Percentiles rank a stretch among this genome's conserved stretches.
Conservation (phyloP, 2,113 vertebrate species). For the Heterocephalus glaber region DNA sequence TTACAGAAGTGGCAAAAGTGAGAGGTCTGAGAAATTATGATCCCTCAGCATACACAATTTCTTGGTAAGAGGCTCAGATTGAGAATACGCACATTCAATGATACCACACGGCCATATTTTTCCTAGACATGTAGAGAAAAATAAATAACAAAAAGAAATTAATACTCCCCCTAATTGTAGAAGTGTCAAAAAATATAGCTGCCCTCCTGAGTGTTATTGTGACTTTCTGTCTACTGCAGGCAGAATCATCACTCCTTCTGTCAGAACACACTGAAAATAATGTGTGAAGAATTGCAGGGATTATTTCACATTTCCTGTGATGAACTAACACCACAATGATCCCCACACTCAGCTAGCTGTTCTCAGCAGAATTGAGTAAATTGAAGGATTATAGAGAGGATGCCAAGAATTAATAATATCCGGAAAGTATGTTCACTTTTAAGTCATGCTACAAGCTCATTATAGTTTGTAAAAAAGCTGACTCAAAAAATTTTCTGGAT, state of each 20-base stretch:
- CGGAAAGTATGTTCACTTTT: slow-evolving; percentile 42
- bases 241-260: slow-evolving; percentile 66
- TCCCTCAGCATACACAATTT: slow-evolving; percentile 7
- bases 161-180: slow-evolving; percentile 73
- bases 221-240: slow-evolving; percentile 75
- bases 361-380: slow-evolving; percentile 62
- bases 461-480: background rate
- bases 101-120: slow-evolving; percentile 69
- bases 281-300: slow-evolving; percentile 63
- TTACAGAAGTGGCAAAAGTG: background rate
- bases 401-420: slow-evolving; percentile 55
- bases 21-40: slow-evolving; percentile 55
- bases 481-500: background rate
- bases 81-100: slow-evolving; percentile 24
- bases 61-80: slow-evolving; percentile 62
- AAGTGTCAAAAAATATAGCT: slow-evolving; percentile 81
- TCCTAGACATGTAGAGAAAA: slow-evolving; percentile 74
- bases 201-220: slow-evolving; percentile 79
- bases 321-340: slow-evolving; percentile 55
- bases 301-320: slow-evolving; percentile 59
- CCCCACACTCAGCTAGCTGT: background rate
- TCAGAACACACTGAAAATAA: slow-evolving; percentile 80
- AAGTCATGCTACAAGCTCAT: background rate
- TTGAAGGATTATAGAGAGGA: slow-evolving; percentile 40
- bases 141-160: slow-evolving; percentile 75